Percentiles rank a stretch among this genome's conserved stretches.
Evolutionary conservation across 2,113 vertebrate species (phyloP).

Genomic region (Cairina moschata): DNA sequence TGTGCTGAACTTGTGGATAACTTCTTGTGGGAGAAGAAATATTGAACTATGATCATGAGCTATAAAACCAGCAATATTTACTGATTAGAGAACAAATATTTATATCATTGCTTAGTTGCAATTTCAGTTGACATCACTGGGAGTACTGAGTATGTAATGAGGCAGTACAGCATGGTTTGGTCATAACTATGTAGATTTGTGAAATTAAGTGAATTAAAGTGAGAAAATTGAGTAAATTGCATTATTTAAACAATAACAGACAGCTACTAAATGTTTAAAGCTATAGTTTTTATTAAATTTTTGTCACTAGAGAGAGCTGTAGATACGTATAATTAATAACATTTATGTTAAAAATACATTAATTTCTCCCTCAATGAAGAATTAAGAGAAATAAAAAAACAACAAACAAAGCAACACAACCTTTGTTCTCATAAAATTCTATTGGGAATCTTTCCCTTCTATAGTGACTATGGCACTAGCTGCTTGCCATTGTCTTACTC

Average conservation of each 20-base stretch:
- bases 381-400: slow-evolving; percentile 22
- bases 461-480: background rate
- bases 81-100: background rate
- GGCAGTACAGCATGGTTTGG: background rate
- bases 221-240: background rate
- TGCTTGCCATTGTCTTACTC: background rate
- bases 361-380: slow-evolving; percentile 2
- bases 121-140: background rate
- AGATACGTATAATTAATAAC: slow-evolving; percentile 36
- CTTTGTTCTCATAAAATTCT: background rate
- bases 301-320: slow-evolving; percentile 55
- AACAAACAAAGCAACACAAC: background rate
- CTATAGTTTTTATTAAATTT: slow-evolving; percentile 29
- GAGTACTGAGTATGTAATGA: background rate
- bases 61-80: background rate
- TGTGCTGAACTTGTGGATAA: background rate
- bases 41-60: background rate
- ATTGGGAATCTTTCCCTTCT: background rate
- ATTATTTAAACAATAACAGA: slow-evolving; percentile 4
- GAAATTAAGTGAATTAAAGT: background rate
- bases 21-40: background rate
- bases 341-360: slow-evolving; percentile 25
- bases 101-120: background rate
- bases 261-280: background rate
- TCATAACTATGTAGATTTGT: background rate